A percentile compares a stretch with the other conserved stretches of the same genome.
These are phyloP conservation scores for Tolmerus cingulatus DNA, from an alignment of 2,888 invertebrate genomes.

Conservation along the genomic window DNA sequence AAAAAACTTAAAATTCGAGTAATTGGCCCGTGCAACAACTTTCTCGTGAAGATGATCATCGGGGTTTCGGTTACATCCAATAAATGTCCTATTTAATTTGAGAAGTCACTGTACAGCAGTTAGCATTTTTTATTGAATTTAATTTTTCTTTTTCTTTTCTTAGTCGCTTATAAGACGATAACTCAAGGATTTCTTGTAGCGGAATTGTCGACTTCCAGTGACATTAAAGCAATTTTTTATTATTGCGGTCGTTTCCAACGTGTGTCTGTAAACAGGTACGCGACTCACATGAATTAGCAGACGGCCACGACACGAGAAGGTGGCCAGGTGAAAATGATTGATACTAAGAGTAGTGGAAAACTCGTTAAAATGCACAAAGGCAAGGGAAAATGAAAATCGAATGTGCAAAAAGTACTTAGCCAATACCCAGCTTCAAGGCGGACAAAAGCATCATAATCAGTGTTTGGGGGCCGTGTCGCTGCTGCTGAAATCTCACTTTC, in stretches of 20 bases:
- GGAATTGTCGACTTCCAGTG: conserved; percentile 30
- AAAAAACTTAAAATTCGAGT: not conserved
- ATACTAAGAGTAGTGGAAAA: not conserved
- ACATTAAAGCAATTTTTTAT: conserved; percentile 19
- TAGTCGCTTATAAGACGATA: conserved; percentile 2
- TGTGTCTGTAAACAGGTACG: not conserved
- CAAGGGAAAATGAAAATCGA: not conserved
- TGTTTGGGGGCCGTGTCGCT: conserved; percentile 37
- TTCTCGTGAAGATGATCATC: not conserved
- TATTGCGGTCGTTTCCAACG: not conserved
- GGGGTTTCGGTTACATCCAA: not conserved
- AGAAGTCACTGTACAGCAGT: not conserved
- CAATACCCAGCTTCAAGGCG: conserved; percentile 63
- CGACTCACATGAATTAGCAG: not conserved
- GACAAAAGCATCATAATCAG: conserved; percentile 62
- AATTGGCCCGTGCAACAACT: not conserved
- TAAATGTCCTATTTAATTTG: not conserved
- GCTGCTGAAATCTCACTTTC: conserved; percentile 40
- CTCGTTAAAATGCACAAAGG: not conserved
- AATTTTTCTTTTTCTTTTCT: not conserved
- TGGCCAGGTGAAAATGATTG: not conserved
- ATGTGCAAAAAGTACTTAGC: conserved; percentile 1
- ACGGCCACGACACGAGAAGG: not conserved
- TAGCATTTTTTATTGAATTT: not conserved
- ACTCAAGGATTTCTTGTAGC: conserved; percentile 40